Percentiles rank a stretch among this genome's conserved stretches.
These are phyloP conservation scores for Liopterus haemorrhoidalis DNA, from an alignment of 2,888 invertebrate genomes.

Conservation along the genomic window DNA sequence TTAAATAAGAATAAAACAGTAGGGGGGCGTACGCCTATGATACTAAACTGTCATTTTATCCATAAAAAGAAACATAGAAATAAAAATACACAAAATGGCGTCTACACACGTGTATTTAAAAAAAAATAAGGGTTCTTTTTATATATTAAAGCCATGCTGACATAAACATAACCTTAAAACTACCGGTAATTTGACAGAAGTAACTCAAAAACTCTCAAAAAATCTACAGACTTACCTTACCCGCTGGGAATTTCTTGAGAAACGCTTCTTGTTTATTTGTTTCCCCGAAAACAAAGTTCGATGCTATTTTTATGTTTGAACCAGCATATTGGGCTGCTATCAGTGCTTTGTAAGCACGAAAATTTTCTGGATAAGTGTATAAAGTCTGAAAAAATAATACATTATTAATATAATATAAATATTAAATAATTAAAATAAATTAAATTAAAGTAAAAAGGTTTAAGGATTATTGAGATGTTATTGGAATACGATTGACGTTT, in stretches of 20 bases:
- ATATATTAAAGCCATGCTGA: conserved; percentile 4
- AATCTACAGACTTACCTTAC: conserved; percentile 67
- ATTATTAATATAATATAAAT: conserved; percentile 13
- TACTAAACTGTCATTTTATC: too few species aligned
- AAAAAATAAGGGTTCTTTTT: too few species aligned
- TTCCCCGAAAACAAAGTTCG: conserved; percentile 87
- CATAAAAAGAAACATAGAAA: too few species aligned
- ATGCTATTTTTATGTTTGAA: conserved; percentile 73
- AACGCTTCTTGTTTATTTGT: conserved; percentile 84
- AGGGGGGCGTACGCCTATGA: too few species aligned
- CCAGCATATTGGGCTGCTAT: conserved; percentile 97
- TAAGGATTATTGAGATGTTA: conserved; percentile 26
- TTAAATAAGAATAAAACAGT: too few species aligned
- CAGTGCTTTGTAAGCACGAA: conserved; percentile 95
- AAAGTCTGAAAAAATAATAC: conserved; percentile 69
- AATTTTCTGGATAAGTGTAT: conserved; percentile 97
- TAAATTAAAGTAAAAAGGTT: conserved; percentile 7
- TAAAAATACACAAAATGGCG: too few species aligned
- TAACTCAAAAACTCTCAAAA: conserved; percentile 14
- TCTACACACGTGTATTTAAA: too few species aligned
- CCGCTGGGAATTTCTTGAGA: conserved; percentile 91
- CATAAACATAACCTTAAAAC: conserved; percentile 8
- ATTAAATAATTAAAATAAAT: conserved; percentile 21
- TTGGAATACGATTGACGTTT: conserved; percentile 23
- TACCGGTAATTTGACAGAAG: neutral